Base-by-base conservation (phyloP, 2,797 vertebrate species). In the Salarias fasciatus region DNA sequence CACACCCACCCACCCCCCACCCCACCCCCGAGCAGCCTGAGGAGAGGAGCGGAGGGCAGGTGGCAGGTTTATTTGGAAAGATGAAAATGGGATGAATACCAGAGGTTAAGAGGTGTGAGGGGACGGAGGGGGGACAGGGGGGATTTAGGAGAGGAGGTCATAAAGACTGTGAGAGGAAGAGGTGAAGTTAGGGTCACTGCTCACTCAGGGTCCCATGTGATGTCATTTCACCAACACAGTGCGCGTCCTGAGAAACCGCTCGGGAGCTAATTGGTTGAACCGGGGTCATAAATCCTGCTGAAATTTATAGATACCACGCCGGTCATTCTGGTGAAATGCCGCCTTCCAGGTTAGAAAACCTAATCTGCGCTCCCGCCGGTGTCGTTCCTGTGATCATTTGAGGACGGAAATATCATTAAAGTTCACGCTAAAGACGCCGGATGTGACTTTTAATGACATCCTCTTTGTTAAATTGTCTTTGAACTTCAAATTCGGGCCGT, bases 171-270 rank as follows among this genome's bases (percentile, higher is more conserved):
- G 82, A 91, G 84, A 85, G 80, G 82, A 61, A 8, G 81, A 88
- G 92, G 91, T 93, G 86, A 93, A 86, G 83, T 88, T 86, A 88
- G 86, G 91, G 92, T 93, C 92, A 91, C 66, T 58, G 72, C 88
- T 88, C 87, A 86, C 83, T 80, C 82, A 89, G 83, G 79, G 81
- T 91, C 88, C 83, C 82, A 44, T 81, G 74, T 87, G 90, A 90
- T 89, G 90, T 88, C 86, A 87, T 76, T 76, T 80, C 76, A 88
- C 77, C 77, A 75, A 80, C 80, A 72, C 72, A 76, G 77, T 67
- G 69, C 56, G 78, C 59, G 70, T 84, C 81, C 86, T 85, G 80
- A 84, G 86, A 86, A 86, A 84, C 72, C 42, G 79, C 77, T 79
- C 31, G 5, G 58, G 63, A 86, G 87, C 89, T 87, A 87, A 91